These are phyloP conservation scores for Aeoliscus strigatus DNA, from an alignment of 2,797 vertebrate species.

Conservation along the genomic window DNA sequence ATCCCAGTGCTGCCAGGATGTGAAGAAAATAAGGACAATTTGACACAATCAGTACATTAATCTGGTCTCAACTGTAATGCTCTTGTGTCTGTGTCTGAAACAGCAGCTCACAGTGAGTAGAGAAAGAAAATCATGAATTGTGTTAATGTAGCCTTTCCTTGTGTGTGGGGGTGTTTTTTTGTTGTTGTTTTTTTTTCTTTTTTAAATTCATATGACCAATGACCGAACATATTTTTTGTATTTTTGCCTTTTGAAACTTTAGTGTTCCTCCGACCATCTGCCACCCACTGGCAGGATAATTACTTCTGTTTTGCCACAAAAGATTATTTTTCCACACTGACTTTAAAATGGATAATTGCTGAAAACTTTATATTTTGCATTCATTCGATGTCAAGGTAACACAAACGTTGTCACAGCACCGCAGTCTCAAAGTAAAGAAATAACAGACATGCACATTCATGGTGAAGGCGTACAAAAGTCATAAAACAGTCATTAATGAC, in stretches of 20 bases:
- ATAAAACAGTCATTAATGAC: not conserved
- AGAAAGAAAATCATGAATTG: no score
- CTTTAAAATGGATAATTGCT: slow-evolving; percentile 26
- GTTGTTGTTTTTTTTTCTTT: no score
- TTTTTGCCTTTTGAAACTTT: slow-evolving; percentile 14
- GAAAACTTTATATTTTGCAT: slow-evolving; percentile 36
- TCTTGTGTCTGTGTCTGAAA: no score
- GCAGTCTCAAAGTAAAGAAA: not conserved
- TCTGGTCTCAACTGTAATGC: no score
- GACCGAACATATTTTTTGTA: no score
- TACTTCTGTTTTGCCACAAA: slow-evolving; percentile 40
- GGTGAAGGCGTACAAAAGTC: not conserved
- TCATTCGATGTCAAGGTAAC: slow-evolving; percentile 24
- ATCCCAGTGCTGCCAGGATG: no score
- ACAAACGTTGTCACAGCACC: not conserved
- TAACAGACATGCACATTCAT: slow-evolving; percentile 3
- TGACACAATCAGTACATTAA: no score
- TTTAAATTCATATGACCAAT: no score
- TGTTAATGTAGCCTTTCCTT: no score
- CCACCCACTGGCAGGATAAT: slow-evolving; percentile 42
- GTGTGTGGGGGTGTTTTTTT: no score
- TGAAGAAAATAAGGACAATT: no score
- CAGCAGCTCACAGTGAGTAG: no score
- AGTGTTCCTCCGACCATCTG: slow-evolving; percentile 23
- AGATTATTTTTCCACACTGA: slow-evolving; percentile 35